phyloP scores from a whole-genome alignment of 53 echinoderm and acorn worm species.

The Stichopus horrens region DNA sequence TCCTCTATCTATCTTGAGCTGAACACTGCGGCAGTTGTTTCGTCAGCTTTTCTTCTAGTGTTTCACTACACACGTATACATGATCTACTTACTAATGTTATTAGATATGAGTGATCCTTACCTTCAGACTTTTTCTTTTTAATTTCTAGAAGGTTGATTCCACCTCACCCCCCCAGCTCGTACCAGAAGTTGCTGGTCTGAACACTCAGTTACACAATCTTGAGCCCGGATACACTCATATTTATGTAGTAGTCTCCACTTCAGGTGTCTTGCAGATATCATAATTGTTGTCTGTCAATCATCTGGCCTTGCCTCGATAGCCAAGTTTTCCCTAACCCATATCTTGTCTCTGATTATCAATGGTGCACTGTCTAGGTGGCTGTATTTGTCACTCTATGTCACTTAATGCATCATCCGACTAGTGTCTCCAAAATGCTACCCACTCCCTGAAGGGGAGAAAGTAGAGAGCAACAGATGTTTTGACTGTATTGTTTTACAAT shows the following conservation, averaged over 20 bases:
- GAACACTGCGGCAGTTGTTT: not conserved
- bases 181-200: not conserved
- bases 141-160: not conserved
- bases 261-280: not conserved
- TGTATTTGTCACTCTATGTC: no score
- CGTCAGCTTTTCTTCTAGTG: not conserved
- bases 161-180: not conserved
- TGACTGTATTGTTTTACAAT: not conserved
- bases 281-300: no score
- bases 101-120: conserved; percentile 7
- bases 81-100: not conserved
- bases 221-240: not conserved
- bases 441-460: no score
- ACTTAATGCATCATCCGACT: no score
- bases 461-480: no score
- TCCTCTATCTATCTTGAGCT: not conserved
- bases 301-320: no score
- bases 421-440: no score
- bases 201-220: not conserved
- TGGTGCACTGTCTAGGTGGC: no score
- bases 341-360: no score
- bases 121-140: not conserved
- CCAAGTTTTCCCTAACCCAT: no score
- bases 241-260: not conserved
- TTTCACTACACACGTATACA: not conserved